Evolutionary conservation across 2,113 vertebrate genomes (phyloP).

Genomic region (Oryzias woworae): DNA sequence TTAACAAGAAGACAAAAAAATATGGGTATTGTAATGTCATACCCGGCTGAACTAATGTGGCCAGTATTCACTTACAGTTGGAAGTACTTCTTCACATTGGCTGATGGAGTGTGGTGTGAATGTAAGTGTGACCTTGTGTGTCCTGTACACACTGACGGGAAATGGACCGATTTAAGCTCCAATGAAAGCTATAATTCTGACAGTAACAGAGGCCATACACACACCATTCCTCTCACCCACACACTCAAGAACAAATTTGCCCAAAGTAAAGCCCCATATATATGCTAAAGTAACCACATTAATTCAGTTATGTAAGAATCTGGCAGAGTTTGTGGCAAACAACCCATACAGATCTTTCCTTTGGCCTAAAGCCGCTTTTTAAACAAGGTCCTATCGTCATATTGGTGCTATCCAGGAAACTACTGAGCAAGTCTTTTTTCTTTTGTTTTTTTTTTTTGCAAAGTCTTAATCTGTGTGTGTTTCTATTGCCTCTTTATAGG

Average conservation of each 20-base stretch:
- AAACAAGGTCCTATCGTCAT: constrained; percentile 66
- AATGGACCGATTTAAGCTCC: constrained; percentile 57
- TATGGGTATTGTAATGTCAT: constrained; percentile 32
- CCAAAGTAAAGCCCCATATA: constrained; percentile 39
- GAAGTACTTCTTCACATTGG: constrained; percentile 52
- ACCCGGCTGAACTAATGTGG: constrained; percentile 35
- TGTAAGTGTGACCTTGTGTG: constrained; percentile 64
- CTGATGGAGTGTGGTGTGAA: constrained; percentile 67
- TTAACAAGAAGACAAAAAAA: constrained; percentile 1
- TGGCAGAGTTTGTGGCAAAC: constrained; percentile 73
- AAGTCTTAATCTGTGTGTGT: constrained; percentile 35
- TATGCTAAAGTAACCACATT: constrained; percentile 70
- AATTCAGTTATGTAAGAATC: constrained; percentile 74
- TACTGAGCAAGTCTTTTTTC: constrained; percentile 51
- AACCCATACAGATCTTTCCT: constrained; percentile 60
- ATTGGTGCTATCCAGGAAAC: constrained; percentile 67
- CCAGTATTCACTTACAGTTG: constrained; percentile 33
- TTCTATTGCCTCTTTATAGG: constrained; percentile 61
- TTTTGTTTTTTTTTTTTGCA: constrained; percentile 26
- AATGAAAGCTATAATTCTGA: constrained; percentile 74
- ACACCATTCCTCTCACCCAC: constrained; percentile 6
- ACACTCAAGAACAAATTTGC: constrained; percentile 11
- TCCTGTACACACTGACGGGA: constrained; percentile 69
- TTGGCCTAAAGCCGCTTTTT: constrained; percentile 69
- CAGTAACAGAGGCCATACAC: constrained; percentile 53